Base-by-base conservation (phyloP, 2,113 vertebrate genomes). In the Manacus vitellinus region DNA sequence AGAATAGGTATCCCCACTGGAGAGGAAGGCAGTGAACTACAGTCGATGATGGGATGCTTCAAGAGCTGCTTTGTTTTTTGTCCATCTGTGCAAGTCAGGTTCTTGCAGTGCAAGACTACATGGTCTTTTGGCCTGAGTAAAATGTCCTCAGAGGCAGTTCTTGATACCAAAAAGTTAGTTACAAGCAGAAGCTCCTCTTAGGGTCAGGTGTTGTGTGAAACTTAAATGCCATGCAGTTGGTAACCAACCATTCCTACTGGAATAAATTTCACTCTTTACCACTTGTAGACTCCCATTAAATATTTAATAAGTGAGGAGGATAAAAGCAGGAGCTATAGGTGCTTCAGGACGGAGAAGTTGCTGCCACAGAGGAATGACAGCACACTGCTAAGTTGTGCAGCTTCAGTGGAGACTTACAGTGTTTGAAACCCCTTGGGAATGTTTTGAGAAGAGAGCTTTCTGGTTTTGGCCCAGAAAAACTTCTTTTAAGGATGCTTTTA, bases 331-430 rank as follows among this genome's bases (percentile, higher is more conserved):
- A 86, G 41, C 44, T 59, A 12, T 4, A 35, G 28, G 47, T 58
- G 18, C 25, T 35, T 7, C 0, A 3, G 75, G 78, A 78, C 23
- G 2, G 23, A 94, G 41, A 59, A 28, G 35, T 41, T 59, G 39
- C 23, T 2, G 12, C 37, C 0, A 2, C 59, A 70, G 25, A 76
- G 41, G 67, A 12, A 37, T 15, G 33, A 23, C 61, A 39, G 27
- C 2, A 5, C 1, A 0, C 20, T 46, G 51, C 71, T 62, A 58
- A 35, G 30, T 46, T 0, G 1, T 9, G 20, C 18, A 72, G 62
- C 43, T 81, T 77, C 56, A 24, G 4, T 30, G 24, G 35, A 87
- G 47, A 43, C 27, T 49, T 58, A 11, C 2, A 59, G 61, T 30
- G 39, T 58, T 58, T 51, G 56, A 81, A 65, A 92, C 39, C 14